phyloP scores from a whole-genome alignment of 2,113 vertebrate genomes.

The Petrocephalus zakoni region DNA sequence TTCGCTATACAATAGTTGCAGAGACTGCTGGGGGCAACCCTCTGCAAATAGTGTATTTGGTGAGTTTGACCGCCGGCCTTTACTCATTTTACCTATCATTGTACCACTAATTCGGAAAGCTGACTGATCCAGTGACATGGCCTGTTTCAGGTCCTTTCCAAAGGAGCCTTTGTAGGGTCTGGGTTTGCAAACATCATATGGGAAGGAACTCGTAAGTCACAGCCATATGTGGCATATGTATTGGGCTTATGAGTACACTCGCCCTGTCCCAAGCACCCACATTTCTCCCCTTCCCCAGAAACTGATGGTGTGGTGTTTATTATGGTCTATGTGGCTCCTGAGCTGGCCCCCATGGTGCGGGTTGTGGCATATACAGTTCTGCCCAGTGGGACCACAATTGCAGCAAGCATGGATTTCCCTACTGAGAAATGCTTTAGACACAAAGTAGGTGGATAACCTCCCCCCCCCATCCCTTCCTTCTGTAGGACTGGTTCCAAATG shows the following conservation, averaged over 20 bases:
- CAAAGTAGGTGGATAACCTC: slow-evolving; percentile 57
- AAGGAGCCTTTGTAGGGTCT: slow-evolving; percentile 55
- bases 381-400: slow-evolving; percentile 62
- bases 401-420: slow-evolving; percentile 57
- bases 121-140: neutral
- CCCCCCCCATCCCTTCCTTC: too few species aligned
- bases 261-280: slow-evolving; percentile 33
- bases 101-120: neutral
- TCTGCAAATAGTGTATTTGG: slow-evolving; percentile 31
- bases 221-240: neutral
- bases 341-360: slow-evolving; percentile 53
- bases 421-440: slow-evolving; percentile 71
- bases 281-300: neutral
- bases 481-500: too few species aligned
- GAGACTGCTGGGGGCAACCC: slow-evolving; percentile 33
- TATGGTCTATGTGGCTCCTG: slow-evolving; percentile 49
- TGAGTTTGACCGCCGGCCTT: neutral
- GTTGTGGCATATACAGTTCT: slow-evolving; percentile 69
- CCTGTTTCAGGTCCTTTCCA: slow-evolving; percentile 59
- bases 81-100: neutral
- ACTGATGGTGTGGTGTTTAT: slow-evolving; percentile 56
- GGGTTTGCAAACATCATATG: slow-evolving; percentile 49
- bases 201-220: slow-evolving; percentile 22
- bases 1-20: slow-evolving; percentile 46
- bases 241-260: neutral